Conservation (phyloP, 2,113 vertebrate genomes). For the Cepphus grylle region DNA sequence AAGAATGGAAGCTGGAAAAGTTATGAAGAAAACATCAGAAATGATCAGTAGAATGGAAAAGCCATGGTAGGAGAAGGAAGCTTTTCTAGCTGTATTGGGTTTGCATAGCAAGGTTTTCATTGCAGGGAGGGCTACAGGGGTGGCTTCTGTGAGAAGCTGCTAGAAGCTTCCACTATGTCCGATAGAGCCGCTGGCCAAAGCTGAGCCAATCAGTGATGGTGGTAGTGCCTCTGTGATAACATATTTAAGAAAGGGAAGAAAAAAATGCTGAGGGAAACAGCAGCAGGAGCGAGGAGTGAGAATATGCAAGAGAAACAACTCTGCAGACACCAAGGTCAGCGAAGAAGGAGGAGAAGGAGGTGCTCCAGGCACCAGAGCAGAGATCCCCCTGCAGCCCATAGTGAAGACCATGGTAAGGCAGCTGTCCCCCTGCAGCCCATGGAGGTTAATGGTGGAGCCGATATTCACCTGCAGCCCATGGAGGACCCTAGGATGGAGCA, state of each 20-base stretch:
- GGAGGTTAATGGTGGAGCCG: no score
- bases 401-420: background rate
- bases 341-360: background rate
- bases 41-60: background rate
- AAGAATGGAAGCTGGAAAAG: background rate
- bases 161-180: background rate
- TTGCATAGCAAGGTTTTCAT: background rate
- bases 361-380: fast-evolving
- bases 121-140: background rate
- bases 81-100: background rate
- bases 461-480: background rate
- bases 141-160: background rate
- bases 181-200: background rate
- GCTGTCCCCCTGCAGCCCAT: background rate
- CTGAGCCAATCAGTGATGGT: background rate
- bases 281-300: background rate
- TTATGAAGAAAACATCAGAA: background rate
- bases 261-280: background rate
- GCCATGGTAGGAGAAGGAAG: background rate
- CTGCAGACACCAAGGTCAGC: background rate
- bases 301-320: no score
- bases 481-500: background rate
- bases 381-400: background rate
- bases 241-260: background rate
- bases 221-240: background rate